Conservation (phyloP, 2,797 vertebrate genomes). For the Melanotaenia parkinsoni region DNA sequence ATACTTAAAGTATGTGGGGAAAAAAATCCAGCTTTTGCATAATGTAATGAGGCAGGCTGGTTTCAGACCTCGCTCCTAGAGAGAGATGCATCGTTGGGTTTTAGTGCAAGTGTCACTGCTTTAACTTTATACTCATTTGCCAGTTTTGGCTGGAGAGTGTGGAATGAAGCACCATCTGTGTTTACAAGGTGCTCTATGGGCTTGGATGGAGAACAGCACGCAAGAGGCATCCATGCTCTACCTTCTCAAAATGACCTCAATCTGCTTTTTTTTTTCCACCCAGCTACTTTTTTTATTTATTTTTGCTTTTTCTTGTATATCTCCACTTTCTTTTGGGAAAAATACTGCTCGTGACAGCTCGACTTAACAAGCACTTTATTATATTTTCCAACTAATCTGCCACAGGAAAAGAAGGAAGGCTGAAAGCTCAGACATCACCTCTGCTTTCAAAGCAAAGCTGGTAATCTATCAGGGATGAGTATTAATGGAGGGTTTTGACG, state of each 20-base stretch:
- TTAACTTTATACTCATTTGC: slow-evolving; percentile 42
- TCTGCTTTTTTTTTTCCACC: background rate
- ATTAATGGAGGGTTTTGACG: slow-evolving; percentile 19
- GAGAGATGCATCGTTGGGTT: slow-evolving; percentile 42
- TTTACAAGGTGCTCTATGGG: slow-evolving; percentile 47
- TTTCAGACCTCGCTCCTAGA: slow-evolving; percentile 53
- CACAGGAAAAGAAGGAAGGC: slow-evolving; percentile 30
- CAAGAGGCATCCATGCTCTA: slow-evolving; percentile 31
- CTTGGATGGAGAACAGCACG: slow-evolving; percentile 47
- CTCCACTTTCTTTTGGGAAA: background rate
- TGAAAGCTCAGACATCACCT: slow-evolving; percentile 56
- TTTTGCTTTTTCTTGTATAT: slow-evolving; percentile 11
- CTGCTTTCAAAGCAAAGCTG: slow-evolving; percentile 77
- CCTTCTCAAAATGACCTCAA: slow-evolving; percentile 38
- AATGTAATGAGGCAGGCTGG: slow-evolving; percentile 81
- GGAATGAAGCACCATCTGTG: slow-evolving; percentile 64
- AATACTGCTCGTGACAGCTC: slow-evolving; percentile 31
- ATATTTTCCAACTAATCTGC: slow-evolving; percentile 27
- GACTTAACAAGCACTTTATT: slow-evolving; percentile 20
- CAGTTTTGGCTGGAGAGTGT: slow-evolving; percentile 62
- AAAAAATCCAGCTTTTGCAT: slow-evolving; percentile 78
- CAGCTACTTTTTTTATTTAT: background rate
- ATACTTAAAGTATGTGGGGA: slow-evolving; percentile 27
- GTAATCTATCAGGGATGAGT: slow-evolving; percentile 49
- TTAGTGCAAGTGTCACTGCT: slow-evolving; percentile 80